These are phyloP conservation scores for Oreochromis tanganicae DNA, from an alignment of 2,113 vertebrate species.

Conservation along the genomic window DNA sequence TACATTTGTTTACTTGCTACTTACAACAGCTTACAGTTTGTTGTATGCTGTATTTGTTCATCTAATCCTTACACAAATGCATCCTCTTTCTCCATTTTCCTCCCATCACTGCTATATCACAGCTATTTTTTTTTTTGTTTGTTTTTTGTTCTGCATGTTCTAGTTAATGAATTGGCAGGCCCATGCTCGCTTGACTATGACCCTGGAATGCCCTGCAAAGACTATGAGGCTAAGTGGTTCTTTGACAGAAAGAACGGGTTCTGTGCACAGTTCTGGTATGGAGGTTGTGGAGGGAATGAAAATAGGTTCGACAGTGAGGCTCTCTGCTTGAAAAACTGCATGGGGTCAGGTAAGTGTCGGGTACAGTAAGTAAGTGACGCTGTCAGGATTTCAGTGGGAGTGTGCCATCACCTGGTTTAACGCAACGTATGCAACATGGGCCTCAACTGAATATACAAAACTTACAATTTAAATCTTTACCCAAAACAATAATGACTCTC, in stretches of 20 bases:
- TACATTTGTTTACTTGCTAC: not conserved
- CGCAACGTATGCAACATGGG: not conserved
- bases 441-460: not conserved
- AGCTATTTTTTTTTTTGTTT: not conserved
- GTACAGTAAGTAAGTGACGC: slow-evolving; percentile 31
- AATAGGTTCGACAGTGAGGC: slow-evolving; percentile 83
- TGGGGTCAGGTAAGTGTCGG: slow-evolving; percentile 73
- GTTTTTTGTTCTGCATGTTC: slow-evolving; percentile 58
- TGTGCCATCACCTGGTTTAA: not conserved
- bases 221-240: slow-evolving; percentile 84
- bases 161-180: slow-evolving; percentile 71
- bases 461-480: not conserved
- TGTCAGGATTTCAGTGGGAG: not conserved
- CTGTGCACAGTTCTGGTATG: slow-evolving; percentile 84
- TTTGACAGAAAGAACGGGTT: slow-evolving; percentile 81
- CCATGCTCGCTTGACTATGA: slow-evolving; percentile 83
- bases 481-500: not conserved
- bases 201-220: slow-evolving; percentile 79
- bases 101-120: slow-evolving; percentile 20
- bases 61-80: slow-evolving; percentile 5
- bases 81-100: slow-evolving; percentile 41
- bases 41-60: not conserved
- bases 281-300: slow-evolving; percentile 81
- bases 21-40: not conserved
- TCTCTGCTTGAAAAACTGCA: slow-evolving; percentile 76